These are phyloP conservation scores for Netelia inedita DNA, from an alignment of 2,888 invertebrate species.

Conservation along the genomic window DNA sequence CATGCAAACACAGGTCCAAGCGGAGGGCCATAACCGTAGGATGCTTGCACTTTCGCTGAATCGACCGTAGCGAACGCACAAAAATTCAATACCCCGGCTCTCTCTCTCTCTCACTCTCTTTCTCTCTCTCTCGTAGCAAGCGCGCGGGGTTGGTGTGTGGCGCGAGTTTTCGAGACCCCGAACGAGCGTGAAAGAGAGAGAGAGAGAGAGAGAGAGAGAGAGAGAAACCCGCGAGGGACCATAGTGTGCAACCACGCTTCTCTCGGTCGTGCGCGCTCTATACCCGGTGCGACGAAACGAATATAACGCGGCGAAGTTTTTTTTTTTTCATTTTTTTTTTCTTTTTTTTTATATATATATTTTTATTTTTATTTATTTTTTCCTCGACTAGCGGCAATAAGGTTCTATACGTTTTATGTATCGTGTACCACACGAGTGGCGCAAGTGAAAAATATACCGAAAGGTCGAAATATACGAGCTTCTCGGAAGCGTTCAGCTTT, in stretches of 20 bases:
- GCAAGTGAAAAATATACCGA: slow-evolving; percentile 51
- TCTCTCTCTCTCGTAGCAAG: background rate
- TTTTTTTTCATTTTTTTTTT: slow-evolving; percentile 16
- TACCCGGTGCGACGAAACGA: slow-evolving; percentile 80
- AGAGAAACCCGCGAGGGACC: slow-evolving; percentile 69
- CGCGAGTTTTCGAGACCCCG: slow-evolving; percentile 72
- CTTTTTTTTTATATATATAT: background rate
- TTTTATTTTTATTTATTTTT: background rate
- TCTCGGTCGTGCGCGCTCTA: slow-evolving; percentile 73
- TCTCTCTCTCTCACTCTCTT: slow-evolving; percentile 26
- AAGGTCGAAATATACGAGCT: slow-evolving; percentile 63
- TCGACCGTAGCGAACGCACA: slow-evolving; percentile 83
- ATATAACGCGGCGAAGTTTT: slow-evolving; percentile 68
- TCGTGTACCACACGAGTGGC: background rate
- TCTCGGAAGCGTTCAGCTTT: slow-evolving; percentile 67
- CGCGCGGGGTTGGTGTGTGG: slow-evolving; percentile 40
- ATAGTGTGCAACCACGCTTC: slow-evolving; percentile 77
- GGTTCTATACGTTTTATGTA: background rate
- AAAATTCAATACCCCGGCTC: slow-evolving; percentile 83
- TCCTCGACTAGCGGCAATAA: background rate
- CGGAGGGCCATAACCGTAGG: slow-evolving; percentile 62
- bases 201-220: slow-evolving; percentile 25
- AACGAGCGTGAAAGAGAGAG: slow-evolving; percentile 31
- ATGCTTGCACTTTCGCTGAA: slow-evolving; percentile 83
- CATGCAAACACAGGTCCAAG: slow-evolving; percentile 40